phyloP scores from a whole-genome alignment of 35 echinoderm and acorn worm species.

The Antedon bifida region DNA sequence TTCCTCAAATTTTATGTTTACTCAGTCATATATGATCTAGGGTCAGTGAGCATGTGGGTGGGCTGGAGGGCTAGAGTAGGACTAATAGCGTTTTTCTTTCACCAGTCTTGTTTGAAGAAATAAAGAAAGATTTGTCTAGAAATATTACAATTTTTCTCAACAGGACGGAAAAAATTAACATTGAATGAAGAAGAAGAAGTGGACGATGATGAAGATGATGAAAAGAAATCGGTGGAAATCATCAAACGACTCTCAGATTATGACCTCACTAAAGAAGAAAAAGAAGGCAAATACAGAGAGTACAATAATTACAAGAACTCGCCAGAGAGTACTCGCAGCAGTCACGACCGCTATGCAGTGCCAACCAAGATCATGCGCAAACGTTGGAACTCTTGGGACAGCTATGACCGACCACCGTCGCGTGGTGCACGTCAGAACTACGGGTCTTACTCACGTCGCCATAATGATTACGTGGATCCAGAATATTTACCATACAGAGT shows the following conservation, averaged over 20 bases:
- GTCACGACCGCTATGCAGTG: conserved; percentile 51
- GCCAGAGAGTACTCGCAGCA: conserved; percentile 15
- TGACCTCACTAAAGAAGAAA: conserved; percentile 26
- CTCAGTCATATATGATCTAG: no score
- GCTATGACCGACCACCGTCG: conserved; percentile 22
- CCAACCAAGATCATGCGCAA: conserved; percentile 29
- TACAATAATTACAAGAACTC: conserved; percentile 4
- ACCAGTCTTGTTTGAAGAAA: no score
- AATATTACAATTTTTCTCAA: neutral
- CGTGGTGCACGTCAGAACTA: neutral
- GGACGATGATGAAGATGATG: neutral
- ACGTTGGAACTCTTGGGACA: conserved; percentile 47
- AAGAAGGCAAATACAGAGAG: neutral
- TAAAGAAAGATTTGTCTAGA: no score
- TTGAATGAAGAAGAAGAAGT: neutral
- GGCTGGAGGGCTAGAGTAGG: no score
- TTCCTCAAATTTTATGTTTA: no score
- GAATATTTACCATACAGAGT: conserved; percentile 19
- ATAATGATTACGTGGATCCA: conserved; percentile 28
- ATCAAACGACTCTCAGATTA: conserved; percentile 14
- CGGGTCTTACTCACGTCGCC: conserved; percentile 2
- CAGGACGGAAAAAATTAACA: neutral
- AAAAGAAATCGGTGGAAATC: conserved; percentile 4
- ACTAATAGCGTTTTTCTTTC: no score
- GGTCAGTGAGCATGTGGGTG: no score